These are phyloP conservation scores for Raja brachyura DNA, from an alignment of 2,113 vertebrate species.

Conservation along the genomic window DNA sequence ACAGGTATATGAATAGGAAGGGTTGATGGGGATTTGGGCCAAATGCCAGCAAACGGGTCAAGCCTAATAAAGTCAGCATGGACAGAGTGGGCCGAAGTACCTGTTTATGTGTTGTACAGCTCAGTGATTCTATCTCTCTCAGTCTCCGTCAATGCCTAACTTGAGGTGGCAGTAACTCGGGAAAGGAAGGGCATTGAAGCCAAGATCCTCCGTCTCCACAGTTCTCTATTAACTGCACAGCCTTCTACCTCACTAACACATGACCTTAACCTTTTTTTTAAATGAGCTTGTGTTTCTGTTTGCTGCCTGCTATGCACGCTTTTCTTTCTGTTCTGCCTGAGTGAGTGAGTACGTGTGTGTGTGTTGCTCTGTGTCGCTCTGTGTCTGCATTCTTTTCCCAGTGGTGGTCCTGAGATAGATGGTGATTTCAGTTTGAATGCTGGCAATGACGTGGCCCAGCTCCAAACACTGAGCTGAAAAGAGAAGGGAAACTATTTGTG, in stretches of 20 bases:
- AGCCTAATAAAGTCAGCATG: too few relatives aligned
- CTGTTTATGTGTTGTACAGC: background rate
- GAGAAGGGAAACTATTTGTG: background rate
- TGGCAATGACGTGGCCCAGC: background rate
- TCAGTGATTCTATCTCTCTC: background rate
- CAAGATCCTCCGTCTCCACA: too few relatives aligned
- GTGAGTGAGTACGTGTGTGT: too few relatives aligned
- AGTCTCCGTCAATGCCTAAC: background rate
- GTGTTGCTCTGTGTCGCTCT: too few relatives aligned
- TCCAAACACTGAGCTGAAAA: background rate
- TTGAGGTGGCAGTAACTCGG: background rate
- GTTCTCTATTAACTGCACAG: background rate
- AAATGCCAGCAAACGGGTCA: too few relatives aligned
- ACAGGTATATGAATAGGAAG: too few relatives aligned
- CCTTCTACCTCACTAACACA: background rate
- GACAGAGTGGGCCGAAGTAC: too few relatives aligned
- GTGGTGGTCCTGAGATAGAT: background rate
- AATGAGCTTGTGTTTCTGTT: background rate
- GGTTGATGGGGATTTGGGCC: too few relatives aligned
- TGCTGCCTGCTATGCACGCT: background rate
- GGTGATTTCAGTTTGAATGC: background rate
- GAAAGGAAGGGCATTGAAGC: background rate
- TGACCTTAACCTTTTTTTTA: background rate
- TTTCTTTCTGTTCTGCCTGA: background rate
- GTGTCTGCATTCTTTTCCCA: background rate